Percentiles rank a stretch among this genome's conserved stretches.
phyloP scores from a whole-genome alignment of 2,888 invertebrate genomes.

The Onchidella celtica region DNA sequence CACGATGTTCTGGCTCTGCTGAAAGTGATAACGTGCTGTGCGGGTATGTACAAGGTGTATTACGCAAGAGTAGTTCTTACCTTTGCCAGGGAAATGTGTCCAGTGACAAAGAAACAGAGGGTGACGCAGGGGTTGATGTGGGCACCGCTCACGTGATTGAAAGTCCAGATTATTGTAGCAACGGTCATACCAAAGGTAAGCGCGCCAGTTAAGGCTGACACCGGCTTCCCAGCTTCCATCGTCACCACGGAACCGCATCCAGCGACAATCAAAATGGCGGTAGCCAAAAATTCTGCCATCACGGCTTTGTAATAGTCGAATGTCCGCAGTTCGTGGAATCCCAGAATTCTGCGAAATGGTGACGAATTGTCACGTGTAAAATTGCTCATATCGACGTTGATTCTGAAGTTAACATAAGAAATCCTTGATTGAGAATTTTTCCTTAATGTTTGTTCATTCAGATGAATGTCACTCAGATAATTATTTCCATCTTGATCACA shows the following conservation, averaged over 20 bases:
- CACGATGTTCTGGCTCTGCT: no score
- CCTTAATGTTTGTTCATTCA: no score
- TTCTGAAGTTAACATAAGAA: no score
- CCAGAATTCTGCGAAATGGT: not conserved
- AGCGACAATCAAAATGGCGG: conserved; percentile 85
- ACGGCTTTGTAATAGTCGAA: conserved; percentile 24
- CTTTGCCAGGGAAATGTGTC: conserved; percentile 90
- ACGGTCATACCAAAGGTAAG: conserved; percentile 93
- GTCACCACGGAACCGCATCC: conserved; percentile 87
- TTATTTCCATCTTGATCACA: no score
- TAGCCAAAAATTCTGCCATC: conserved; percentile 8
- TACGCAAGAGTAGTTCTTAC: no score
- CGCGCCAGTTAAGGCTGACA: conserved; percentile 86
- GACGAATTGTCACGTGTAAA: no score
- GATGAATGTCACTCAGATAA: no score
- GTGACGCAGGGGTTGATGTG: conserved; percentile 97
- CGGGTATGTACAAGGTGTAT: no score
- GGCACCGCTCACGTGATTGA: conserved; percentile 94
- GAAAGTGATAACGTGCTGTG: no score
- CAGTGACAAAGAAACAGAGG: conserved; percentile 89
- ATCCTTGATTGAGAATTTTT: no score
- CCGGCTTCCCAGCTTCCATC: conserved; percentile 65
- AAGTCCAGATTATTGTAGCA: conserved; percentile 89
- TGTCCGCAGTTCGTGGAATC: conserved; percentile 29
- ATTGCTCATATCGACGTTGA: no score